Base-by-base conservation (phyloP, 2,113 vertebrate genomes). In the Elachura formosa region DNA sequence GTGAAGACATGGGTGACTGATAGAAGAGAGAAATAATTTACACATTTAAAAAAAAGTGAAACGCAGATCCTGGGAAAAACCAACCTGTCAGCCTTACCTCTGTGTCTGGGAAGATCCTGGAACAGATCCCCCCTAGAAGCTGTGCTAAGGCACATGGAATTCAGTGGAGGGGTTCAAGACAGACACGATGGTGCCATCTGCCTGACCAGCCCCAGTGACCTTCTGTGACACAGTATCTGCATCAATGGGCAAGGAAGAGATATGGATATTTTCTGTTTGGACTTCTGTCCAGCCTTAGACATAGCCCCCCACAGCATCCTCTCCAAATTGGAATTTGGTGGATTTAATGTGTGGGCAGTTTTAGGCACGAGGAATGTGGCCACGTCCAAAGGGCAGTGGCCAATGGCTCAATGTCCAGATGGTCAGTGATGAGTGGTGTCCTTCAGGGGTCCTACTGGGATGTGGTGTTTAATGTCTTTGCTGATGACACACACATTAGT, bases 131-230 rank as follows among this genome's bases (percentile, higher is more conserved):
- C 31, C 52, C n/a, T 51, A 14, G 18, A 33, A 43, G 21, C 14
- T 40, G 21, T 54, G 33, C 29, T 59, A 22, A 33, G 33, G 22
- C 17, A 22, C 1, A 11, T 51, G 18, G 22, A 26, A n/a, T 41
- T 36, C 22, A 43, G 21, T 19, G 24, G 18, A 43, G 18, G 2
- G 11, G 43, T 68, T 51, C 23, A 43, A 19, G 45, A 45, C 24
- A 82, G 45, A 6, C 26, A 59, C 18, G 14, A 12, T 2, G 11
- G 14, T 2, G 1, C 38, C 33, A 38, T 19, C 0, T n/a, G 12
- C 24, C 49, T 56, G 59, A 40, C 49, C 21, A 68, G 7, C 38
- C 14, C 33, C 7, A 19, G 14, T 28, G 62, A 28, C 26, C 38
- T 59, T 26, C 45, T 36, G 0, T 12, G 14, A 10, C 4, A 4